Conservation (phyloP, 2,113 vertebrate genomes). For the Numida meleagris region DNA sequence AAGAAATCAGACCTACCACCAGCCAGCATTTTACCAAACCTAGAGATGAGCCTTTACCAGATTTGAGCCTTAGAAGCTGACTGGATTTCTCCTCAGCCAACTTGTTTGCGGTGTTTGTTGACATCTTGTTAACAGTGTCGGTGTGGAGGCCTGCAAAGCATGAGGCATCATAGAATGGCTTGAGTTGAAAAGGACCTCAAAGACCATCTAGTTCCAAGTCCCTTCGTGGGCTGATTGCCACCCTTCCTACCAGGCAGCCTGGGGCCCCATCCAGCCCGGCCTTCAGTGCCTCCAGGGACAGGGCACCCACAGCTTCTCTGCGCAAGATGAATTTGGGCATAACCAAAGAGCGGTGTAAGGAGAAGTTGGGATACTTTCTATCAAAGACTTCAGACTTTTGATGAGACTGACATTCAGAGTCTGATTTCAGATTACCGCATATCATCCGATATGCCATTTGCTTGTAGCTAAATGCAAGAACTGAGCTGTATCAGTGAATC, state of each 20-base stretch:
- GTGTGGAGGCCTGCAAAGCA: fast-evolving
- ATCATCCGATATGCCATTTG: neutral
- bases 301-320: too few relatives aligned
- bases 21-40: neutral
- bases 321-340: neutral
- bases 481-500: neutral
- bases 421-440: neutral
- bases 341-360: fast-evolving
- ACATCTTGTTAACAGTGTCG: neutral
- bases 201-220: too few relatives aligned
- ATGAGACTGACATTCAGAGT: neutral
- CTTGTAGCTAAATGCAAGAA: neutral
- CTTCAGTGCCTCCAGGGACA: too few relatives aligned
- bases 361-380: fast-evolving
- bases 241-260: too few relatives aligned
- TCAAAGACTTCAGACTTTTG: neutral
- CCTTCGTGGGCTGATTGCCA: too few relatives aligned
- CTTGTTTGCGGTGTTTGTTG: neutral
- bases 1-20: neutral
- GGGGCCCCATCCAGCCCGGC: too few relatives aligned
- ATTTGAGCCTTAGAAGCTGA: neutral
- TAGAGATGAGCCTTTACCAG: neutral
- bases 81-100: neutral
- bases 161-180: too few relatives aligned
- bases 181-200: too few relatives aligned